These are phyloP conservation scores for Bubalus kerabau DNA, from an alignment of 2,113 vertebrate genomes.

Conservation along the genomic window DNA sequence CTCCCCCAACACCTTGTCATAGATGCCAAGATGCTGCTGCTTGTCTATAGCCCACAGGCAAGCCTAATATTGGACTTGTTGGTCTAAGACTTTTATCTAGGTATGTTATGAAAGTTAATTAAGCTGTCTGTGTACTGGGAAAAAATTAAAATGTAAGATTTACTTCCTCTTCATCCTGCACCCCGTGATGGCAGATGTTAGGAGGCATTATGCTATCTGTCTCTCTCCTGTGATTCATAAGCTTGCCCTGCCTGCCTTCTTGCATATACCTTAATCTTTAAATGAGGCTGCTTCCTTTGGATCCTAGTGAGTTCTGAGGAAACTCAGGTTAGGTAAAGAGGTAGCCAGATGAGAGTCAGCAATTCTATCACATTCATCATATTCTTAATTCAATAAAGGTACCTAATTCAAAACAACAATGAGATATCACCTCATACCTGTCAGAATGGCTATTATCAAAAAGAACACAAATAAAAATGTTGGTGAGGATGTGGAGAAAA, in stretches of 20 bases:
- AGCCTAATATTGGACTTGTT: slow-evolving; percentile 67
- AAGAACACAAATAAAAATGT: neutral
- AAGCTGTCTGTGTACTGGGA: slow-evolving; percentile 71
- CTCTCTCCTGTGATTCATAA: slow-evolving; percentile 44
- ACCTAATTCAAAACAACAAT: neutral
- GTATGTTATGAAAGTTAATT: slow-evolving; percentile 77
- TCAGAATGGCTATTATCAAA: neutral
- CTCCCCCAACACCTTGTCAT: slow-evolving; percentile 25
- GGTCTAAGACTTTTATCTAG: slow-evolving; percentile 48
- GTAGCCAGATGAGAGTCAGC: neutral
- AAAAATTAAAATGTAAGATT: slow-evolving; percentile 76
- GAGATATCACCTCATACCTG: neutral
- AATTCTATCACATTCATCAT: neutral
- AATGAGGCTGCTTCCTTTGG: slow-evolving; percentile 11
- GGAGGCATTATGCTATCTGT: slow-evolving; percentile 38
- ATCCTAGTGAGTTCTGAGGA: neutral
- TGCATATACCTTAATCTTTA: slow-evolving; percentile 14
- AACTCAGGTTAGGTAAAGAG: neutral
- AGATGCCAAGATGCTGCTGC: slow-evolving; percentile 69
- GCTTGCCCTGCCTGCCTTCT: slow-evolving; percentile 9
- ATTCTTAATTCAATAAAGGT: slow-evolving; percentile 12
- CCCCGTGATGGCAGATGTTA: slow-evolving; percentile 67
- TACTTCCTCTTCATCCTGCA: slow-evolving; percentile 76
- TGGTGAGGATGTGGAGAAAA: neutral
- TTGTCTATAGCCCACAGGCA: slow-evolving; percentile 65